Percentiles rank a stretch among this genome's conserved stretches.
Evolutionary conservation across 2,888 invertebrate genomes (phyloP).

Genomic region (Agrochola lota): DNA sequence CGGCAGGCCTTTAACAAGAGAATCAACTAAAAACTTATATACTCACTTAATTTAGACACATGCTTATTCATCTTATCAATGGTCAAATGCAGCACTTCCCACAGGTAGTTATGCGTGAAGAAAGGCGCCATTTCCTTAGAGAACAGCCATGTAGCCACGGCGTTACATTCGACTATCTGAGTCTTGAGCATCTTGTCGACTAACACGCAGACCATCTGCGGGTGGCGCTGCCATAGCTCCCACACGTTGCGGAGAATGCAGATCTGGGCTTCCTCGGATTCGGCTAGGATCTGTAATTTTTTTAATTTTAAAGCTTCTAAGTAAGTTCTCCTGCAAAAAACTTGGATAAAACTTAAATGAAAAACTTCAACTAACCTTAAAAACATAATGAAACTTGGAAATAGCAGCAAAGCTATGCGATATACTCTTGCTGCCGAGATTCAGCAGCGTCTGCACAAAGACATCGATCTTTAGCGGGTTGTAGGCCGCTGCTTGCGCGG

Average conservation of each 20-base stretch:
- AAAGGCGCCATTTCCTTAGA: conserved; percentile 96
- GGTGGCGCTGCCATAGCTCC: conserved; percentile 98
- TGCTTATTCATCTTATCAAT: conserved; percentile 99
- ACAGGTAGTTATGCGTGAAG: conserved; percentile 98
- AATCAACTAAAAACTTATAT: not conserved
- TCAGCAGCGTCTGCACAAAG: conserved; percentile 98
- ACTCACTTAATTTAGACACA: conserved; percentile 94
- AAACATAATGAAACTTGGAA: conserved; percentile 98
- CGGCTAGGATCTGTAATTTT: conserved; percentile 92
- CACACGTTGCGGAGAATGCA: conserved; percentile 97
- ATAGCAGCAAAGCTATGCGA: conserved; percentile 99
- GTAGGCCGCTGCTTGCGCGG: conserved; percentile 93
- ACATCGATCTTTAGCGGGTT: conserved; percentile 99
- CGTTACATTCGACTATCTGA: conserved; percentile 98
- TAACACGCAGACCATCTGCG: conserved; percentile 99
- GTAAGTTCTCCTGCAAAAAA: too few species aligned
- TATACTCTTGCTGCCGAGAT: conserved; percentile 98
- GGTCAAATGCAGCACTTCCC: conserved; percentile 99
- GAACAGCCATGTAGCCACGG: conserved; percentile 99
- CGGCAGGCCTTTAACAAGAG: too few species aligned
- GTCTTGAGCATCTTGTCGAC: conserved; percentile 99
- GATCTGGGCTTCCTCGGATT: conserved; percentile 98
- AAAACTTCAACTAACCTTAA: conserved; percentile 91
- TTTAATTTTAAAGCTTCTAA: too few species aligned
- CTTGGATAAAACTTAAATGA: too few species aligned